A percentile compares a stretch with the other conserved stretches of the same genome.
Conservation (phyloP, 1,140 invertebrate genomes). For the Brachionus calyciflorus region DNA sequence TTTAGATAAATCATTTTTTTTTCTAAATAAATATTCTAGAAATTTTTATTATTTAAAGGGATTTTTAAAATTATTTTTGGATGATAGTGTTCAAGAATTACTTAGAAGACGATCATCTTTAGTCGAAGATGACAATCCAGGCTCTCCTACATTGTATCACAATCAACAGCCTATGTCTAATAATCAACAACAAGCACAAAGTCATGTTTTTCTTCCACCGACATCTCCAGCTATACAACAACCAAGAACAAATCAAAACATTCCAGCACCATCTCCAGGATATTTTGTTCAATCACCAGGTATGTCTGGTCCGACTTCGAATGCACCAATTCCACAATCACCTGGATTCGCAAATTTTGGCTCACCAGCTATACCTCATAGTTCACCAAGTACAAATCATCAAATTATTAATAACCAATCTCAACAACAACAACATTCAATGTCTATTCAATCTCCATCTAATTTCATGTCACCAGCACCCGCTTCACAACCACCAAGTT, state of each 20-base stretch:
- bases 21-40: too few relatives aligned
- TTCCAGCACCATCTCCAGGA: not conserved
- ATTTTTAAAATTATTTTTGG: slow-evolving; percentile 35
- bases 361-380: slow-evolving; percentile 26
- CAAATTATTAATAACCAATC: not conserved
- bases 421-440: not conserved
- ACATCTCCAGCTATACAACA: slow-evolving; percentile 38
- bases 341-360: slow-evolving; percentile 42
- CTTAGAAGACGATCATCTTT: not conserved
- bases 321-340: not conserved
- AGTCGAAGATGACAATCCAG: slow-evolving; percentile 30
- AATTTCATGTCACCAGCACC: slow-evolving; percentile 15
- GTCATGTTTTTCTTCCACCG: slow-evolving; percentile 33
- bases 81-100: slow-evolving; percentile 34
- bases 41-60: not conserved
- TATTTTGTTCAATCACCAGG: slow-evolving; percentile 22
- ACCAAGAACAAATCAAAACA: not conserved
- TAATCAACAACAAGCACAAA: not conserved
- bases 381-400: slow-evolving; percentile 9
- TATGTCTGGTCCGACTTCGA: not conserved
- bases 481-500: not conserved
- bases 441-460: slow-evolving; percentile 31
- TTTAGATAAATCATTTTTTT: too few relatives aligned
- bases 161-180: not conserved
- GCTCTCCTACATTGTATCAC: not conserved